Conservation (phyloP, 2,888 invertebrate species). For the Amphipyra tragopoginis region DNA sequence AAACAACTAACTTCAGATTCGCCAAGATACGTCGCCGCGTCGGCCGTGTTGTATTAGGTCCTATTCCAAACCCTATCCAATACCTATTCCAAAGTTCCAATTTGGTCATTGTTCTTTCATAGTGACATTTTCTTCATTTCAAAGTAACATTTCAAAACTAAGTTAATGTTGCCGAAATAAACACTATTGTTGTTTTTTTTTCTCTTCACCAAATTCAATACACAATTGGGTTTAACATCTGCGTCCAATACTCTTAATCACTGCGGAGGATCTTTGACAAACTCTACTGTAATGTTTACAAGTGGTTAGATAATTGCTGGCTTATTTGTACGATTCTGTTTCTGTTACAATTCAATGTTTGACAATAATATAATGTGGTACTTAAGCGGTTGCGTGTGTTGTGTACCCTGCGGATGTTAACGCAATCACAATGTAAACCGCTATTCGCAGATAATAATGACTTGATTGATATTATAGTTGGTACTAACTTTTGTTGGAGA, state of each 20-base stretch:
- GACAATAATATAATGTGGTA: constrained; percentile 76
- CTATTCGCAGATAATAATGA: background rate
- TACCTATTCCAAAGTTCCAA: too few species aligned
- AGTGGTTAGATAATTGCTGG: constrained; percentile 61
- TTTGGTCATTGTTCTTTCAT: too few species aligned
- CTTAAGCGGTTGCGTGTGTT: constrained; percentile 58
- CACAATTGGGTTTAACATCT: constrained; percentile 54
- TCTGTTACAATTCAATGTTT: constrained; percentile 60
- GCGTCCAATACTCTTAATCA: constrained; percentile 58
- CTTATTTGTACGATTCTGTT: constrained; percentile 44
- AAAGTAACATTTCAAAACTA: too few species aligned
- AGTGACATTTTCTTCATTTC: too few species aligned
- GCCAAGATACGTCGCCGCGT: too few species aligned
- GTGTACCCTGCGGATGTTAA: constrained; percentile 46
- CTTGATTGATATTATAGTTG: background rate
- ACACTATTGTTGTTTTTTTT: background rate
- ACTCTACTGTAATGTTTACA: constrained; percentile 40
- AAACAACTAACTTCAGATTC: too few species aligned
- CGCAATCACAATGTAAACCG: constrained; percentile 48
- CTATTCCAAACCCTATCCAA: too few species aligned
- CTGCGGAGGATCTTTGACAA: constrained; percentile 57
- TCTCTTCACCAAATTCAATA: constrained; percentile 15
- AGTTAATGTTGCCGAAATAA: too few species aligned
- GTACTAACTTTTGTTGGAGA: too few species aligned
- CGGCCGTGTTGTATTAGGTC: too few species aligned